These are phyloP conservation scores for Tiphia femorata DNA, from an alignment of 2,888 invertebrate species.

Conservation along the genomic window DNA sequence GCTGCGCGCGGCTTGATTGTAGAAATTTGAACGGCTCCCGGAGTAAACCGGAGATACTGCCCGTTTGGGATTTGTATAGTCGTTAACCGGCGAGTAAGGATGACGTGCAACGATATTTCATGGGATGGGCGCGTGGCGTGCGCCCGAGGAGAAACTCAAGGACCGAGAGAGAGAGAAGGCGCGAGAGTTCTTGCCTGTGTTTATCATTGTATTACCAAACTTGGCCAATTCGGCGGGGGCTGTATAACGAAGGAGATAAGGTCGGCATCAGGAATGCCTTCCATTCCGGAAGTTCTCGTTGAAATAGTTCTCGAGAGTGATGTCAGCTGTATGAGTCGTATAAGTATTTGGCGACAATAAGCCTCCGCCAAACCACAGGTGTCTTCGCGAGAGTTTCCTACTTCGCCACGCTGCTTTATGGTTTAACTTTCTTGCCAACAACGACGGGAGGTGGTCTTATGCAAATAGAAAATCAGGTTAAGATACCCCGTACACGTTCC, in stretches of 20 bases:
- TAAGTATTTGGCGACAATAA: constrained; percentile 16
- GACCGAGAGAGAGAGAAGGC: constrained; percentile 3
- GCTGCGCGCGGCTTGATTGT: background rate
- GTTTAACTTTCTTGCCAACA: constrained; percentile 4
- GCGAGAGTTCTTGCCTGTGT: constrained; percentile 21
- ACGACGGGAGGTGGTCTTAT: background rate
- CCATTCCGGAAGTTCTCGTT: constrained; percentile 4
- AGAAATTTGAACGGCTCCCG: constrained; percentile 16
- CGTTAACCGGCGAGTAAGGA: constrained; percentile 12
- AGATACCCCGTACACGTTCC: no score
- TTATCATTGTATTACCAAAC: constrained; percentile 40
- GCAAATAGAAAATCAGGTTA: background rate
- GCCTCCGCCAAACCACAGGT: constrained; percentile 10
- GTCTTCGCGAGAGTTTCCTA: constrained; percentile 10
- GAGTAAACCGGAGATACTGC: constrained; percentile 13
- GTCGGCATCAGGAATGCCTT: constrained; percentile 13
- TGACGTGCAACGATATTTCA: constrained; percentile 20
- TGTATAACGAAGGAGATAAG: constrained; percentile 19
- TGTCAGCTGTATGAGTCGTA: constrained; percentile 15
- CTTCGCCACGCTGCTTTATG: background rate
- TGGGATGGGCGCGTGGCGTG: background rate
- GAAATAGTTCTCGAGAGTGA: constrained; percentile 17
- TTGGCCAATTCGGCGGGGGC: constrained; percentile 30
- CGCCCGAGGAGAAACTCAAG: background rate
- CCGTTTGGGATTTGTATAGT: constrained; percentile 25